Evolutionary conservation across 2,888 invertebrate species (phyloP).

Genomic region (Scotopteryx bipunctaria): DNA sequence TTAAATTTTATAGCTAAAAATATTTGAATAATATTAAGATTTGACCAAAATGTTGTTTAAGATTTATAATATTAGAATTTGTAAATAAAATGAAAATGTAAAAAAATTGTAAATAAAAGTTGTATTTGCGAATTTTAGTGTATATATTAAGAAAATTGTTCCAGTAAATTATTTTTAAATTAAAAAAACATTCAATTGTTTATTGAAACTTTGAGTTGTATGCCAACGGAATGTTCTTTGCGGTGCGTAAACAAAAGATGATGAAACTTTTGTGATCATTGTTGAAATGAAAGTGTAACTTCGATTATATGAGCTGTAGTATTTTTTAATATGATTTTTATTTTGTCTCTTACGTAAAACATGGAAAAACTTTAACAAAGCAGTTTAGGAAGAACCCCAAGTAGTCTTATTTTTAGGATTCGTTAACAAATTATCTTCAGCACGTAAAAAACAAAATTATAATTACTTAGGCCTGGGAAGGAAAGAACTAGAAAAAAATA

Average conservation of each 20-base stretch:
- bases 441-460: no score
- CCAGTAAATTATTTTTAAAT: conserved; percentile 72
- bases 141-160: conserved; percentile 69
- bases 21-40: conserved; percentile 72
- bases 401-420: no score
- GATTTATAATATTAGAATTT: conserved; percentile 61
- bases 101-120: conserved; percentile 71
- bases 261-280: conserved; percentile 80
- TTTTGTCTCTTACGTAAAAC: conserved; percentile 18
- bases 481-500: no score
- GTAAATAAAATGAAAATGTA: conserved; percentile 56
- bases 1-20: conserved; percentile 48
- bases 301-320: conserved; percentile 83
- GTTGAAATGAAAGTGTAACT: conserved; percentile 82
- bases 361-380: no score
- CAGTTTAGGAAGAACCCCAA: no score
- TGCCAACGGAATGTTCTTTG: conserved; percentile 75
- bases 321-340: conserved; percentile 69
- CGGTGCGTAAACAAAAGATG: conserved; percentile 73
- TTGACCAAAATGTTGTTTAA: conserved; percentile 80
- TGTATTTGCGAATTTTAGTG: conserved; percentile 79
- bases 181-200: conserved; percentile 65
- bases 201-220: conserved; percentile 64
- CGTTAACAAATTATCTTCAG: no score
- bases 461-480: no score